Evolutionary conservation across 1,140 invertebrate species (phyloP), one percentile per base, ranked within the genome.

Genomic region (Pentalonia nigronervosa): DNA sequence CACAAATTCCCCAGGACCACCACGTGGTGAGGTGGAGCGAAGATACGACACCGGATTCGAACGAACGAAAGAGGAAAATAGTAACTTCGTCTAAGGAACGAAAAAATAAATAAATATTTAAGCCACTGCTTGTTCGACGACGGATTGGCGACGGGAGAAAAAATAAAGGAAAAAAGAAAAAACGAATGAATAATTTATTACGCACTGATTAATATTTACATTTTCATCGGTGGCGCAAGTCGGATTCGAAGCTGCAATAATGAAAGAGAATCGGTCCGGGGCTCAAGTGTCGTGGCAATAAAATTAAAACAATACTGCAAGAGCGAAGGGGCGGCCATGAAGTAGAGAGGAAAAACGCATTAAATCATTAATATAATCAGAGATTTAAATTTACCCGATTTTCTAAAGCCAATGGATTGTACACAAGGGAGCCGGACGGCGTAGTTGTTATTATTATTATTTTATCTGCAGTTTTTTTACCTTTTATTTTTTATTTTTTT

Each of bases 161-260:
- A 87, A 48, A 87, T 30, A 47, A 48, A 47, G 41, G 41, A 47
- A 47, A 86, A 53, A 56, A 1, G 6, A 41, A 87, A 48, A 91
- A 47, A 48, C 23, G 76, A 93, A 93, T 93, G 91, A 93, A 93
- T 93, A 93, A 93, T 93, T 93, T 93, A 93, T 93, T 93, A 45
- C 91, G 48, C 7, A 17, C 47, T 86, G 76, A 93, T 93, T 93
- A 93, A 93, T 93, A 93, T 93, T 93, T 93, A 86, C 91, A 93
- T 93, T 93, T 84, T 81, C 47, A 83, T 89, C 89, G 89, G 91
- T 53, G 34, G n/a, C 53, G 25, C 56, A 56, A 90, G 76, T 53
- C 81, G 81, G 47, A 93, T 56, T 93, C 81, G 81, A 93, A 93
- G 23, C 41, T 53, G 41, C 36, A 53, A 91, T 91, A 91, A 91